These are phyloP conservation scores for Pseudomyrmex pallidus DNA, from an alignment of 1,140 invertebrate species.

Conservation along the genomic window DNA sequence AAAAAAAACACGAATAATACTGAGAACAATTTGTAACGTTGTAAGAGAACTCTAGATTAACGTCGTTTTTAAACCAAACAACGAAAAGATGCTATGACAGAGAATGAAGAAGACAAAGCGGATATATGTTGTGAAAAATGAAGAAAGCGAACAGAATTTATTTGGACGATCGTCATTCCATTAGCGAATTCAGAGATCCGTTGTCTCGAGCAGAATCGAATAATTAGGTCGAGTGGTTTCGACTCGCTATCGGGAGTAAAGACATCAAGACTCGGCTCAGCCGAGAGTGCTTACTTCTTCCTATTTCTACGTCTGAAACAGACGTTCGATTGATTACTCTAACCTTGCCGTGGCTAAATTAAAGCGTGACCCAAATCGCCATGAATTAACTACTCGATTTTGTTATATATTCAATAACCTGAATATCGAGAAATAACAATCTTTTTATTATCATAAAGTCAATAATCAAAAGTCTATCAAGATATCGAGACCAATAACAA, in stretches of 20 bases:
- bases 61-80: no score
- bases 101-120: neutral
- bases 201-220: conserved; percentile 35
- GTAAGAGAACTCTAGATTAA: no score
- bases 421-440: no score
- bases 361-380: conserved; percentile 65
- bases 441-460: no score
- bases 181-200: conserved; percentile 32
- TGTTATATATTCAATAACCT: no score
- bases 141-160: neutral
- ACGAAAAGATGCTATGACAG: neutral
- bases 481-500: no score
- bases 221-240: conserved; percentile 72
- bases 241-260: conserved; percentile 58
- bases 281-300: conserved; percentile 57
- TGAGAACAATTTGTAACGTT: no score
- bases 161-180: neutral
- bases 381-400: no score
- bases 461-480: no score
- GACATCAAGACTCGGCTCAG: conserved; percentile 10
- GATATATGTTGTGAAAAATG: conserved; percentile 12
- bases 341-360: conserved; percentile 68
- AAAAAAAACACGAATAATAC: conserved; percentile 18
- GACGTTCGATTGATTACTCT: conserved; percentile 67
- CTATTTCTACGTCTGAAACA: conserved; percentile 71